phyloP scores from a whole-genome alignment of 2,113 vertebrate species.

The Sinocyclocheilus rhinocerous region DNA sequence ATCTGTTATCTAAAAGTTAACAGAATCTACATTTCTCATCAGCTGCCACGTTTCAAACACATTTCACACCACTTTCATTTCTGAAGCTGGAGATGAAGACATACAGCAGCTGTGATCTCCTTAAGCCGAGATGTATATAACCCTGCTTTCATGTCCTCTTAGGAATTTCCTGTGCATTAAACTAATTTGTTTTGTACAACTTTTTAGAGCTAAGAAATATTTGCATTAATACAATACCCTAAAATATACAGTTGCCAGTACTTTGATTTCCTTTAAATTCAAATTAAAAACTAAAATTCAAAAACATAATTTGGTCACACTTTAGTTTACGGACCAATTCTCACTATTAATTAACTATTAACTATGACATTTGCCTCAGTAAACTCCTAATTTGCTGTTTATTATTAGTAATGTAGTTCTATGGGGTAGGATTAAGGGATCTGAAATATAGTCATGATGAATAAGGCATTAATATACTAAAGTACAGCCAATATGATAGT shows the following conservation, averaged over 20 bases:
- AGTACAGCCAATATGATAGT: background rate
- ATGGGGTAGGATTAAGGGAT: background rate
- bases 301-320: background rate
- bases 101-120: background rate
- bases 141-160: background rate
- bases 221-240: background rate
- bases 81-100: constrained; percentile 9
- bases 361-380: background rate
- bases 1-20: background rate
- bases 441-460: background rate
- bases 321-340: too few species aligned
- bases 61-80: background rate
- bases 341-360: too few species aligned
- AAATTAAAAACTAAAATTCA: background rate
- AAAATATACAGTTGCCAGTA: background rate
- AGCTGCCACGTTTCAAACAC: background rate
- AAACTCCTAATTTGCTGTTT: background rate
- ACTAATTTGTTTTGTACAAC: background rate
- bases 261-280: background rate
- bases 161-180: background rate
- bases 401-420: background rate
- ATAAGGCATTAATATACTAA: background rate
- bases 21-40: background rate
- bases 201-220: background rate
- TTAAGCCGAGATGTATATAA: background rate